Evolutionary conservation across 2,797 vertebrate genomes (phyloP).

Genomic region (Danio choprae): DNA sequence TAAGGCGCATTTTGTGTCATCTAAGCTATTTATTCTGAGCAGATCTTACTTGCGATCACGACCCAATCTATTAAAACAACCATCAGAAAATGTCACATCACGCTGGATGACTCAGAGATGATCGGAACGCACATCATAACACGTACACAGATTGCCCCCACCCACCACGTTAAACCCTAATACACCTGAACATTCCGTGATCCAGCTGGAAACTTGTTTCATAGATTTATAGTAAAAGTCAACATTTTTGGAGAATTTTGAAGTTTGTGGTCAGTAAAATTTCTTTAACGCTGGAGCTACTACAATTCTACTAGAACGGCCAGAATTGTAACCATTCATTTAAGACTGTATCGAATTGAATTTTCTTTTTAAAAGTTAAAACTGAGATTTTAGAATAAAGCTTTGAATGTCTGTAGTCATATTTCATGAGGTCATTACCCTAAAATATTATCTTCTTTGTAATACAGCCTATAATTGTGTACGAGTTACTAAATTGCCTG

Average conservation of each 20-base stretch:
- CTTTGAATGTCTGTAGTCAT: no score
- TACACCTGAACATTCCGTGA: constrained; percentile 2
- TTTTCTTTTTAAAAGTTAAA: no score
- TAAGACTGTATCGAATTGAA: no score
- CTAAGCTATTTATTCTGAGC: not conserved
- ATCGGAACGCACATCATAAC: not conserved
- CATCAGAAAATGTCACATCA: constrained; percentile 13
- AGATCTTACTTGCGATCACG: constrained; percentile 9
- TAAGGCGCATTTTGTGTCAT: constrained; percentile 60
- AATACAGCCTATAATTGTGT: no score
- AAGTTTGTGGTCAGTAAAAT: not conserved
- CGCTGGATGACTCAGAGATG: not conserved
- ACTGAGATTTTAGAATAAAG: no score
- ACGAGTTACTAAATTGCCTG: no score
- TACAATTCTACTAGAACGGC: no score
- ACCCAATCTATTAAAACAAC: not conserved
- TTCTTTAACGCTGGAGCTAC: no score
- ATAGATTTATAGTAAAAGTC: not conserved
- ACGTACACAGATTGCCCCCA: not conserved
- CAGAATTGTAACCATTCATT: no score
- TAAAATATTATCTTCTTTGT: no score
- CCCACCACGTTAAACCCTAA: no score
- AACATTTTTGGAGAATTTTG: not conserved
- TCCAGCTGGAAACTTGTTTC: not conserved
- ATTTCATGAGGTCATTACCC: no score